Evolutionary conservation across 37 sponge, comb jelly and placozoan genomes (phyloP), one percentile per base, ranked within the genome.

Genomic region (Eunapius fragilis): DNA sequence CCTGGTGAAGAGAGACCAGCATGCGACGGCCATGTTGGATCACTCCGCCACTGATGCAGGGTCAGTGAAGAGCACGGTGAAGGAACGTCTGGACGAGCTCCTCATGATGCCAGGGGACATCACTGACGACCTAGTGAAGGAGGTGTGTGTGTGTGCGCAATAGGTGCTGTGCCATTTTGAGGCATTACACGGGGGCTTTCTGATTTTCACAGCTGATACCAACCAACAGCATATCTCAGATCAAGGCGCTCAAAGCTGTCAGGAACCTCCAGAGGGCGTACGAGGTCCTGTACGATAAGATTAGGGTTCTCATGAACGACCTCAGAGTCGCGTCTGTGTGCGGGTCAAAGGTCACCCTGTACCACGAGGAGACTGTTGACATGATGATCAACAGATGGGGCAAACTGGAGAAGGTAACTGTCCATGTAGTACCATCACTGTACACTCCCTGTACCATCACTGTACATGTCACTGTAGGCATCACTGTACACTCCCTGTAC

Each of bases 321-420:
- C 36, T 93, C 71, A 81, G 70, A 74, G 48, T 17, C 3, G 50
- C 49, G 38, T 70, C 80, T 22, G 25, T 9, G 32, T 32, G 27
- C 0, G 33, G 70, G 27, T 38, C 45, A 31, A 27, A 82, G 35
- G 17, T 34, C 50, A n/a, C 28, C 35, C 85, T 85, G 25, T 76
- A 87, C 76, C 83, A 87, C n/a, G 85, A 76, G 30, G 58, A 96
- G 83, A 81, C 87, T 13, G 34, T 95, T 50, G 75, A 87, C 50
- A 75, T 95, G 38, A 94, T 96, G 94, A n/a, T 87, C 30, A 81
- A 85, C 37, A 68, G 98, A 50, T 98, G 98, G 98, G 76, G 79
- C 2, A 96, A 96, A 34, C 87, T 98, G 70, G 90, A 92, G 75
- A 98, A 95, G 91, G 94, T 94, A n/a, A n/a, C n/a, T n/a, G n/a